Evolutionary conservation across 2,888 invertebrate species (phyloP).

Genomic region (Pachycephus smyrnensis): DNA sequence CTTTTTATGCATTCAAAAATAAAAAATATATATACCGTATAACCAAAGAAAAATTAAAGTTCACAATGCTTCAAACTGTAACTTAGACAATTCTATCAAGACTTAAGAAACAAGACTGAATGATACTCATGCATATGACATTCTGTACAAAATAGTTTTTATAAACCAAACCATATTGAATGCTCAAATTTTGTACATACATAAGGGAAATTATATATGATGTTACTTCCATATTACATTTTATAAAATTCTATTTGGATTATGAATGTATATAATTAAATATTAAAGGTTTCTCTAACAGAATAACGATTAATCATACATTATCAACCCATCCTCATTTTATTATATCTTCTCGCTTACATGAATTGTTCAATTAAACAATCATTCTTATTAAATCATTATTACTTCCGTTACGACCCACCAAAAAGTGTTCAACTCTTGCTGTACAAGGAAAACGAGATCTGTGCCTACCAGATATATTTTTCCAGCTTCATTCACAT

Average conservation of each 20-base stretch:
- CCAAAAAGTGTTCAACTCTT: neutral
- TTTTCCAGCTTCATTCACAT: constrained; percentile 36
- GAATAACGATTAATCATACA: neutral
- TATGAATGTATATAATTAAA: neutral
- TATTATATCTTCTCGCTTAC: neutral
- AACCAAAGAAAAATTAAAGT: neutral
- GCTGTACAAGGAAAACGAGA: constrained; percentile 45
- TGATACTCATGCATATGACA: neutral
- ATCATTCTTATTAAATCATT: neutral
- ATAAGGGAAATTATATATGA: too few species aligned
- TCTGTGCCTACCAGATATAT: constrained; percentile 46
- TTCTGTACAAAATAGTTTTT: neutral
- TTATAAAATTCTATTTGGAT: neutral
- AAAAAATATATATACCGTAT: neutral
- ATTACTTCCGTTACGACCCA: neutral
- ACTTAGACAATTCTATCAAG: neutral
- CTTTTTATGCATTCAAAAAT: neutral
- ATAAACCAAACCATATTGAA: neutral
- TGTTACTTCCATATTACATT: neutral
- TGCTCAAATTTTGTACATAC: too few species aligned
- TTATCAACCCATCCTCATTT: neutral
- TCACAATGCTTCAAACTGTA: neutral
- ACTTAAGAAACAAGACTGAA: neutral
- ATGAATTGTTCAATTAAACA: neutral
- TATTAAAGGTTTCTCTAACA: neutral